These are phyloP conservation scores for Brachyalestes nurse DNA, from an alignment of 2,797 vertebrate genomes.

Conservation along the genomic window DNA sequence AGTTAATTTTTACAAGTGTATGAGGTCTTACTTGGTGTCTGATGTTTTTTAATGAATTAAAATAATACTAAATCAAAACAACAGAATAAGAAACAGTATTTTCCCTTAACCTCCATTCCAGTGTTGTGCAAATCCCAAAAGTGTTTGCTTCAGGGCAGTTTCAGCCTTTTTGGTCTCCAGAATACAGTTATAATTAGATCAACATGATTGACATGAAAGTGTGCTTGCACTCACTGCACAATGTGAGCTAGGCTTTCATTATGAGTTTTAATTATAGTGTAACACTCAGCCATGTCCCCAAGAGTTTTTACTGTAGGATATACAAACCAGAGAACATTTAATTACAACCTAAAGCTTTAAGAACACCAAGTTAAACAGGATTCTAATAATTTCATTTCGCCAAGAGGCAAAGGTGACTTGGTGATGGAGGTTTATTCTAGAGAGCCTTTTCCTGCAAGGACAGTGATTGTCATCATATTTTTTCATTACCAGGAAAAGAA, in stretches of 20 bases:
- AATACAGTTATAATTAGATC: slow-evolving; percentile 43
- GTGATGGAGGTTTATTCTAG: background rate
- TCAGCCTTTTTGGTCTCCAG: slow-evolving; percentile 6
- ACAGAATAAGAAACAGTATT: background rate
- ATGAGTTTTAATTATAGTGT: slow-evolving; percentile 41
- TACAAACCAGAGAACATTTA: no score
- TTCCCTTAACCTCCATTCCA: background rate
- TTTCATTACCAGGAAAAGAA: slow-evolving; percentile 1
- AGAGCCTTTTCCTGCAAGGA: background rate
- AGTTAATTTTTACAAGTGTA: background rate
- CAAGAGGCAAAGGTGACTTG: background rate
- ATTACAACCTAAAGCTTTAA: no score
- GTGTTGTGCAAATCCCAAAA: background rate
- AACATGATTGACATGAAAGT: slow-evolving; percentile 37
- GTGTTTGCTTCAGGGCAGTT: slow-evolving; percentile 4
- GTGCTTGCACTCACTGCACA: slow-evolving; percentile 20
- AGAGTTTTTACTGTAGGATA: no score
- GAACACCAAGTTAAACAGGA: no score
- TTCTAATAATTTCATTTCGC: background rate
- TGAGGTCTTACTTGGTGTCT: no score
- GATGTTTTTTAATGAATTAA: no score
- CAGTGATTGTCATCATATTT: background rate
- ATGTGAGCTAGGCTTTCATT: slow-evolving; percentile 40
- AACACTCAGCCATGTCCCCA: slow-evolving; percentile 8
- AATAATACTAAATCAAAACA: background rate